Percentiles rank a stretch among this genome's conserved stretches.
These are phyloP conservation scores for Macquaria ambigua DNA, from an alignment of 2,113 vertebrate species.

Conservation along the genomic window DNA sequence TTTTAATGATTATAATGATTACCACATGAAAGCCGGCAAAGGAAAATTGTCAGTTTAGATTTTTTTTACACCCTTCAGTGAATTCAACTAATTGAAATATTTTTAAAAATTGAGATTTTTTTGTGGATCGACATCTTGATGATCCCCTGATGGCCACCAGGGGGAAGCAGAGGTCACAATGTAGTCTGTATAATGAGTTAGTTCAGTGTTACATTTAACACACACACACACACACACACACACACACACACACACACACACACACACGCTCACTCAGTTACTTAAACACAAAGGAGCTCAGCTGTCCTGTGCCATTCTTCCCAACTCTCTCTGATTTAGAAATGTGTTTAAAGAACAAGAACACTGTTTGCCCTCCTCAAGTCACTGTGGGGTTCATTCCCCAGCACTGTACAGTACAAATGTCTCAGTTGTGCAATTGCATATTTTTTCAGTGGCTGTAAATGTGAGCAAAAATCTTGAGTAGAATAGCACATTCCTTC, in stretches of 20 bases:
- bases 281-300: constrained; percentile 10
- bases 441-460: constrained; percentile 1
- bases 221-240: background rate
- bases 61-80: background rate
- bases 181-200: background rate
- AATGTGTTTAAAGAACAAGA: background rate
- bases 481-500: constrained; percentile 41
- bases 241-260: background rate
- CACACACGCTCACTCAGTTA: background rate
- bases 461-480: constrained; percentile 13
- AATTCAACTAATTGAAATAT: background rate
- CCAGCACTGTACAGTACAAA: background rate
- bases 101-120: background rate
- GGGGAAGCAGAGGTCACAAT: constrained; percentile 46
- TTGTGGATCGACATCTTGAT: background rate
- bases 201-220: constrained; percentile 8
- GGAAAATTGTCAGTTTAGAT: background rate
- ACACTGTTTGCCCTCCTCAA: constrained; percentile 14
- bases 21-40: background rate
- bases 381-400: constrained; percentile 35
- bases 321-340: background rate
- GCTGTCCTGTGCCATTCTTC: background rate
- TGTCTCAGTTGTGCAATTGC: constrained; percentile 15
- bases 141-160: constrained; percentile 49
- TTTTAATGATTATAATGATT: background rate